phyloP scores from a whole-genome alignment of 2,797 vertebrate species.

The Sebastes taczanowskii region DNA sequence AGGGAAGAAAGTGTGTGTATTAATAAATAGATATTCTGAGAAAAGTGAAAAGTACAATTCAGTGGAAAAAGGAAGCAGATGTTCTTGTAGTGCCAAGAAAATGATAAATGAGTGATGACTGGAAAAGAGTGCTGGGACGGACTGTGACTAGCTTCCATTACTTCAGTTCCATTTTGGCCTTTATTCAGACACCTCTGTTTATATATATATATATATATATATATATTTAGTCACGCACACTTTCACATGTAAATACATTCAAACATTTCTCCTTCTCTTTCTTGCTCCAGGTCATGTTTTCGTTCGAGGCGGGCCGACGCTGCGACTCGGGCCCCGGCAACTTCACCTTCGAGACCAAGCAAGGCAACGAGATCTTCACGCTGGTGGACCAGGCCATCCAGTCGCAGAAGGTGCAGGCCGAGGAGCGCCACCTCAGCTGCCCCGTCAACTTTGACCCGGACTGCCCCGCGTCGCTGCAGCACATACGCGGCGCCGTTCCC shows the following conservation, averaged over 20 bases:
- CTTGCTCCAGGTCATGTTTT: conserved; percentile 95
- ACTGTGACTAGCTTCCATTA: conserved; percentile 8
- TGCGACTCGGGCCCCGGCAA: conserved; percentile 96
- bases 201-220: not conserved
- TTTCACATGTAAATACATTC: not conserved
- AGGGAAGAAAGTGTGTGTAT: not conserved
- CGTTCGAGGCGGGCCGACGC: conserved; percentile 95
- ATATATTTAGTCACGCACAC: not conserved
- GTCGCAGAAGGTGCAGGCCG: conserved; percentile 88
- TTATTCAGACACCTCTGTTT: not conserved
- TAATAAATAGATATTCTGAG: not conserved
- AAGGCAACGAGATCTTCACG: conserved; percentile 95
- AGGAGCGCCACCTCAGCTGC: conserved; percentile 83
- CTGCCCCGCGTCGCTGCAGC: conserved; percentile 63
- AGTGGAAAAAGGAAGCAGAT: conserved; percentile 19
- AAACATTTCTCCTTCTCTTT: not conserved
- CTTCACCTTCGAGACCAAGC: conserved; percentile 97
- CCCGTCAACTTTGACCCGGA: conserved; percentile 76
- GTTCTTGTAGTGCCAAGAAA: not conserved
- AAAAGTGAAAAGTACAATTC: conserved; percentile 7
- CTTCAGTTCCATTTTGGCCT: not conserved
- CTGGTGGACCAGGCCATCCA: conserved; percentile 92
- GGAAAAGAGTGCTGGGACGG: not conserved
- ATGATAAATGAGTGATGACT: conserved; percentile 19
- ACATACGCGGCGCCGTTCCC: conserved; percentile 52